phyloP scores from a whole-genome alignment of 2,113 vertebrate genomes.

The Pogona vitticeps region DNA sequence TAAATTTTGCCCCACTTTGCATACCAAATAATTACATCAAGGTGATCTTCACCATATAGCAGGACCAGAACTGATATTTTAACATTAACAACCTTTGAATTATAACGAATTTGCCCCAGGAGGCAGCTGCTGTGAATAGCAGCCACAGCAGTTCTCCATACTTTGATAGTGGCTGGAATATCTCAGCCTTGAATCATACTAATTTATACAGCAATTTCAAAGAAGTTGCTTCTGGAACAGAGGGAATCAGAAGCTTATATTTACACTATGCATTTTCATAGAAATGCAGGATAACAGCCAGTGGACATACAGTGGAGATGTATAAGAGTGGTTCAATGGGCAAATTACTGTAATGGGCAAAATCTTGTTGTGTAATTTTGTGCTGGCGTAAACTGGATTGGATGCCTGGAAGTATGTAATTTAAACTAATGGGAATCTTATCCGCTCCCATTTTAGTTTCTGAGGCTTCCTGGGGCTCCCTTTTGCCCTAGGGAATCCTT shows the following conservation, averaged over 20 bases:
- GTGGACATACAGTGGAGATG: too few relatives aligned
- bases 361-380: too few relatives aligned
- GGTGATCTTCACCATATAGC: neutral
- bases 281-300: neutral
- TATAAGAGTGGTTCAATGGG: neutral
- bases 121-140: conserved; percentile 35
- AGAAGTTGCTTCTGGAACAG: neutral
- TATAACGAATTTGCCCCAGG: conserved; percentile 1
- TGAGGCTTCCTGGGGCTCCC: too few relatives aligned
- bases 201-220: neutral
- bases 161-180: neutral
- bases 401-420: too few relatives aligned
- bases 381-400: too few relatives aligned
- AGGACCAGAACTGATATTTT: conserved; percentile 9
- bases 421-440: too few relatives aligned
- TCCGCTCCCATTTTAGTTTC: too few relatives aligned
- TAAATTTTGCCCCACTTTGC: neutral
- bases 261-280: too few relatives aligned
- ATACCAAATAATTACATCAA: neutral
- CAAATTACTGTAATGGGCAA: neutral
- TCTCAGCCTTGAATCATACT: neutral
- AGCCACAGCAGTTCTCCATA: neutral
- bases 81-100: conserved; percentile 25
- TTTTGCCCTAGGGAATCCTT: too few relatives aligned
- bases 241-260: neutral